Percentiles rank a stretch among this genome's conserved stretches.
phyloP scores from a whole-genome alignment of 53 echinoderm and acorn worm species.

The Stichopus horrens region DNA sequence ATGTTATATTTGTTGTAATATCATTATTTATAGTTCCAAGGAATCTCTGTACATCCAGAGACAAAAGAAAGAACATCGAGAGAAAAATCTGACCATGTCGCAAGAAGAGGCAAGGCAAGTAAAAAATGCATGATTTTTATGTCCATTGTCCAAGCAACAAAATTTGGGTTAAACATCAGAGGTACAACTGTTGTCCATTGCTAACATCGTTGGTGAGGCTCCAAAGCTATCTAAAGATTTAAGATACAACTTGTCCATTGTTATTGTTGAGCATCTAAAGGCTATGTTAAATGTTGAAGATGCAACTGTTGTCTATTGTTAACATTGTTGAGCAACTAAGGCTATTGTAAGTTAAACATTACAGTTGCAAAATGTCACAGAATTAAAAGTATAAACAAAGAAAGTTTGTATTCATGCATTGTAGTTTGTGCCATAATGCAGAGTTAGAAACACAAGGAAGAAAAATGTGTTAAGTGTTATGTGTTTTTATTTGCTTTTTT shows the following conservation, averaged over 20 bases:
- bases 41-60: conserved; percentile 90
- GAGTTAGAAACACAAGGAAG: no score
- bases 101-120: conserved; percentile 84
- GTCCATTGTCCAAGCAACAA: background rate
- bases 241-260: background rate
- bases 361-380: no score
- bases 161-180: no score
- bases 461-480: no score
- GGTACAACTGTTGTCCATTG: no score
- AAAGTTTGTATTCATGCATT: no score
- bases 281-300: background rate
- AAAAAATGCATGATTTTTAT: background rate
- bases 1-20: background rate
- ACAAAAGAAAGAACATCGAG: conserved; percentile 93
- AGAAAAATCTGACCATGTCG: conserved; percentile 80
- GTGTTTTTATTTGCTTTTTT: no score
- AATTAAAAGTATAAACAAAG: no score
- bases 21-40: conserved; percentile 68
- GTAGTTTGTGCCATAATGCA: no score
- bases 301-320: background rate
- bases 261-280: background rate
- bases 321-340: background rate
- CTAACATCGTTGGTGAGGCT: no score
- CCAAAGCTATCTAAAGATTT: no score
- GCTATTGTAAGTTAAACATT: no score